These are phyloP conservation scores for Dichetophora obliterata DNA, from an alignment of 2,888 invertebrate genomes.

Conservation along the genomic window DNA sequence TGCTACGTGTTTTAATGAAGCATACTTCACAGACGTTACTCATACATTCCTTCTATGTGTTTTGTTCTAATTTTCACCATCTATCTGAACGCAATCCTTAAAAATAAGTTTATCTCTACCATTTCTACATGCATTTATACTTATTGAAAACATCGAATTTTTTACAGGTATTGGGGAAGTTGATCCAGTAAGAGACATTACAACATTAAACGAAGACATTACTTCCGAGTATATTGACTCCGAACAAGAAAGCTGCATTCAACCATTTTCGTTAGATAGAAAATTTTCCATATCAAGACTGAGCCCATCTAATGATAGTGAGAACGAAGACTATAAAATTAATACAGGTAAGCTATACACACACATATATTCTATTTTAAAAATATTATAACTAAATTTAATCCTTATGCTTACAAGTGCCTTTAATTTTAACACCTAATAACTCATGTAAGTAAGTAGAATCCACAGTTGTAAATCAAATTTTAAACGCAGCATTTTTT, in stretches of 20 bases:
- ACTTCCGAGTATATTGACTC: conserved; percentile 79
- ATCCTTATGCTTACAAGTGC: conserved; percentile 67
- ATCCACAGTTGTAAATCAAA: conserved; percentile 1
- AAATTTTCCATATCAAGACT: conserved; percentile 72
- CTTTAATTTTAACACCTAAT: conserved; percentile 73
- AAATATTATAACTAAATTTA: background rate
- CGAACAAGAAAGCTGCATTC: conserved; percentile 73
- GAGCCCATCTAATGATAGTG: conserved; percentile 76
- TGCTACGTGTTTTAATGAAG: too few species aligned
- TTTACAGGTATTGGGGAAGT: conserved; percentile 71
- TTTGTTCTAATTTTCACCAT: too few species aligned
- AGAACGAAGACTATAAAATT: conserved; percentile 75
- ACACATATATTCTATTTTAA: background rate
- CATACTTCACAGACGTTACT: too few species aligned
- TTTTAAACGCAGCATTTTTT: background rate
- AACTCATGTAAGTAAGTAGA: conserved; percentile 59
- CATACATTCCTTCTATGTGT: too few species aligned
- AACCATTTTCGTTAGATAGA: conserved; percentile 73
- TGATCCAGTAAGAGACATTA: conserved; percentile 76
- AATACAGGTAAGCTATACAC: conserved; percentile 71
- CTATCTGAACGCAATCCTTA: too few species aligned
- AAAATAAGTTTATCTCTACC: conserved; percentile 62
- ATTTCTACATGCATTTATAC: too few species aligned
- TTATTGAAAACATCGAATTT: conserved; percentile 69
- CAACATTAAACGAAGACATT: conserved; percentile 78